Evolutionary conservation across 64 coral and sea anemone genomes (phyloP), one percentile per base, ranked within the genome.

Genomic region (Hydrozoanthus tunicans): DNA sequence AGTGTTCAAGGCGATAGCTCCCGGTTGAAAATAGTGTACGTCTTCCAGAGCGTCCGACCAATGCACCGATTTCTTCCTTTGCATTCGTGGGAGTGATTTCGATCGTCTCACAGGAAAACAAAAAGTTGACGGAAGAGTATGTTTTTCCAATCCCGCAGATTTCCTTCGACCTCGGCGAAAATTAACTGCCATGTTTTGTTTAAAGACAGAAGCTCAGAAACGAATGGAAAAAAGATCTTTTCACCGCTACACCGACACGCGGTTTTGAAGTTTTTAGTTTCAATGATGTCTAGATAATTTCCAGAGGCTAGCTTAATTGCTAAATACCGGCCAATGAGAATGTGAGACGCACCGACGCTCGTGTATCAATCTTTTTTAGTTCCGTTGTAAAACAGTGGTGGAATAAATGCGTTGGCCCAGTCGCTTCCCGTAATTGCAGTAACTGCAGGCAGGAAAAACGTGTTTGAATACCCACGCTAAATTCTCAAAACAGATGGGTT

Each of bases 1-100:
- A 60, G 17, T 14, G 6, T 0, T 5, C n/a, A 88, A 43, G 5
- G 55, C 3, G 56, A 32, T 17, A n/a, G 68, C 15, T 9, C 55
- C 69, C 27, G 84, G 68, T 1, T 88, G 69, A 27, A 74, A 88
- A 7, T 88, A 88, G 15, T 51, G 54, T 6, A 88, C 43, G 17
- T 88, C 84, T 88, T 88, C 84, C 20, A 88, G 13, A 6, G 15
- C 54, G 14, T 88, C 84, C 0, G 84, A 88, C 84, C 84, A 88
- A 25, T 88, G 84, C 7, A 88, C 84, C 7, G 84, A 75, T 88
- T 88, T 88, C 11, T 88, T 88, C 13, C 68, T 62, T 59, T 88
- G 69, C 24, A 88, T 73, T 17, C 84, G 20, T 74, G 69, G 69
- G 25, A 88, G 69, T 15, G 84, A 88, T 43, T 88, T 88, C 5